A percentile compares a stretch with the other conserved stretches of the same genome.
phyloP scores from a whole-genome alignment of 1,140 invertebrate genomes.

The Caenorhabditis remanei region DNA sequence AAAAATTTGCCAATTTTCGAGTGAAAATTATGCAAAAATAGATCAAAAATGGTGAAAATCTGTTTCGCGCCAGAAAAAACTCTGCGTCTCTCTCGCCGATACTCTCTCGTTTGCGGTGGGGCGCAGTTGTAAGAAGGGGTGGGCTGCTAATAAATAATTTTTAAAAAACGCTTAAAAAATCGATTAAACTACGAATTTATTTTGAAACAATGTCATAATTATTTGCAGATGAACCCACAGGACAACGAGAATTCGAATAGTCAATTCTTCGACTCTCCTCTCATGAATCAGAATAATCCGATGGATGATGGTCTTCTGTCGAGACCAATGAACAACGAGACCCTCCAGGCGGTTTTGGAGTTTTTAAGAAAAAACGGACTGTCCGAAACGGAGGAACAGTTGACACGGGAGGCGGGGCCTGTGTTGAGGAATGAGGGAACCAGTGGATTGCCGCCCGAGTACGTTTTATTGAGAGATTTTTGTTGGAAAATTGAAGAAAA shows the following conservation, averaged over 20 bases:
- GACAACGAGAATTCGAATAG: conserved; percentile 30
- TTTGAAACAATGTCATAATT: too few species aligned
- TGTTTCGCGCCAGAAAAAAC: too few species aligned
- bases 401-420: conserved; percentile 27
- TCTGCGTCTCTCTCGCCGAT: too few species aligned
- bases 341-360: conserved; percentile 5
- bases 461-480: not conserved
- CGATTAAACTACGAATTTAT: too few species aligned
- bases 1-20: too few species aligned
- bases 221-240: conserved; percentile 20
- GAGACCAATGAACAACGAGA: conserved; percentile 44
- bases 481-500: not conserved
- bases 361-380: conserved; percentile 43
- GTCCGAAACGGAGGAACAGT: conserved; percentile 49
- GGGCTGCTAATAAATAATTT: too few species aligned
- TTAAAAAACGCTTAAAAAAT: too few species aligned
- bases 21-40: too few species aligned
- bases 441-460: conserved; percentile 23
- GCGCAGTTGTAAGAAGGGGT: too few species aligned
- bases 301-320: not conserved
- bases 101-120: too few species aligned
- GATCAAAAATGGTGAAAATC: too few species aligned
- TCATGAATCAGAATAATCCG: not conserved
- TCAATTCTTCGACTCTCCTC: conserved; percentile 1
- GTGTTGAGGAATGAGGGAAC: conserved; percentile 18